phyloP scores from a whole-genome alignment of 1,140 invertebrate species.

The Drosophila lowei region DNA sequence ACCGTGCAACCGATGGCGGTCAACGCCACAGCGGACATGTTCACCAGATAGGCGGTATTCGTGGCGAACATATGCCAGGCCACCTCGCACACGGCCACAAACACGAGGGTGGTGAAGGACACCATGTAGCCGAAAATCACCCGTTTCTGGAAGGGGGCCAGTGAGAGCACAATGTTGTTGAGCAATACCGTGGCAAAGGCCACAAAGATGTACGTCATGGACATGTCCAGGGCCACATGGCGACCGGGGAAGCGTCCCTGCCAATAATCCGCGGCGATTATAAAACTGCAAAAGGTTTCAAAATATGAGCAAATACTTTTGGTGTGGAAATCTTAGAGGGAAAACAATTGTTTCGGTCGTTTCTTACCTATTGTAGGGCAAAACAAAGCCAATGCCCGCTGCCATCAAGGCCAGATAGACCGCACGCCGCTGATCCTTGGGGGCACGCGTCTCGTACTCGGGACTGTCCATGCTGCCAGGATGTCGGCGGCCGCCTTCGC shows the following conservation, averaged over 20 bases:
- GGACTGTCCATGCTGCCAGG: slow-evolving; percentile 77
- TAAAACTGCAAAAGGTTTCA: slow-evolving; percentile 86
- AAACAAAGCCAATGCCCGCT: slow-evolving; percentile 94
- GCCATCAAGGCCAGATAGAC: slow-evolving; percentile 92
- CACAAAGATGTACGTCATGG: slow-evolving; percentile 93
- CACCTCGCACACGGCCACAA: slow-evolving; percentile 93
- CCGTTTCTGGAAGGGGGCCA: slow-evolving; percentile 91
- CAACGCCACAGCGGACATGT: slow-evolving; percentile 91
- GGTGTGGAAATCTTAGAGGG: no score
- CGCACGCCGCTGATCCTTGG: slow-evolving; percentile 89
- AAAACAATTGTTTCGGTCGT: no score
- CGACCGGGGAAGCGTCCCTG: slow-evolving; percentile 91
- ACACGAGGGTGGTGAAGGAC: slow-evolving; percentile 91
- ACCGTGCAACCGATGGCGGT: slow-evolving; percentile 93
- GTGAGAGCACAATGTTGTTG: slow-evolving; percentile 93
- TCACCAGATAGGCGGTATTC: slow-evolving; percentile 89
- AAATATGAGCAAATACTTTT: neutral
- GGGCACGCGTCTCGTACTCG: slow-evolving; percentile 82
- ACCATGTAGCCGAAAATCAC: slow-evolving; percentile 94
- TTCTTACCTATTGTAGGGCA: slow-evolving; percentile 97
- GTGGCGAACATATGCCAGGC: slow-evolving; percentile 91
- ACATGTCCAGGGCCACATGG: slow-evolving; percentile 96
- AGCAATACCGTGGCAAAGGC: slow-evolving; percentile 93
- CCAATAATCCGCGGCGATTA: slow-evolving; percentile 95
- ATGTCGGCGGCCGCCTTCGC: slow-evolving; percentile 54